phyloP scores from a whole-genome alignment of 1,140 invertebrate genomes.

The Amyelois transitella region DNA sequence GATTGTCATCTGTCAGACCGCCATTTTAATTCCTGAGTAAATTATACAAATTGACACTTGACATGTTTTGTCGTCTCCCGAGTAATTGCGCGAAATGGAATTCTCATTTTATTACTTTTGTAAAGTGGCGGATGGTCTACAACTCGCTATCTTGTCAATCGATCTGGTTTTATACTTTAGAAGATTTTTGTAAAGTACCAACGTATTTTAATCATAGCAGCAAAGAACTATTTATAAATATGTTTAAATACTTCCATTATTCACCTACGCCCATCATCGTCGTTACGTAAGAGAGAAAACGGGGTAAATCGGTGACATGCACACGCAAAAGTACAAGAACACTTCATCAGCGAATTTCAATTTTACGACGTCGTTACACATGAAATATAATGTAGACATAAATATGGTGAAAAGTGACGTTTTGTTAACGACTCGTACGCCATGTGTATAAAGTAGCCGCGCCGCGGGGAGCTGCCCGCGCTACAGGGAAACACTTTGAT shows the following conservation, averaged over 20 bases:
- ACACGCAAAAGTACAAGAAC: not conserved
- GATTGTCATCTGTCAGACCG: slow-evolving; percentile 58
- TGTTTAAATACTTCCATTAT: not conserved
- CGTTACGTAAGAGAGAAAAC: not conserved
- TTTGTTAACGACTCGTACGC: slow-evolving; percentile 59
- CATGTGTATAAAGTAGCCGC: slow-evolving; percentile 61
- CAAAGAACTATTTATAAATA: too few species aligned
- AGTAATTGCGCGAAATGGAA: slow-evolving; percentile 62
- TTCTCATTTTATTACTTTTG: slow-evolving; percentile 49
- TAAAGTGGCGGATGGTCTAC: slow-evolving; percentile 20
- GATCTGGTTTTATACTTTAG: slow-evolving; percentile 21
- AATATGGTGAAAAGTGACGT: slow-evolving; percentile 69
- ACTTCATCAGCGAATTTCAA: slow-evolving; percentile 33
- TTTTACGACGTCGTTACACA: slow-evolving; percentile 56
- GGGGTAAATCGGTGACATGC: not conserved
- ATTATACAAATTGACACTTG: slow-evolving; percentile 66
- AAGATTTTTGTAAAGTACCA: slow-evolving; percentile 3
- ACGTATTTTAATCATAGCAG: too few species aligned
- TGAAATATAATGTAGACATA: slow-evolving; percentile 70
- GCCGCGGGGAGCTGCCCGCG: slow-evolving; percentile 36
- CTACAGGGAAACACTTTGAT: slow-evolving; percentile 42
- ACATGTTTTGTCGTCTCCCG: slow-evolving; percentile 65
- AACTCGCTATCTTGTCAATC: slow-evolving; percentile 19
- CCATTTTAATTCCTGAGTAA: slow-evolving; percentile 63
- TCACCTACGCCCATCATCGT: not conserved